A percentile compares a stretch with the other conserved stretches of the same genome.
phyloP scores from a whole-genome alignment of 2,888 invertebrate genomes.

The Heliconius aoede region DNA sequence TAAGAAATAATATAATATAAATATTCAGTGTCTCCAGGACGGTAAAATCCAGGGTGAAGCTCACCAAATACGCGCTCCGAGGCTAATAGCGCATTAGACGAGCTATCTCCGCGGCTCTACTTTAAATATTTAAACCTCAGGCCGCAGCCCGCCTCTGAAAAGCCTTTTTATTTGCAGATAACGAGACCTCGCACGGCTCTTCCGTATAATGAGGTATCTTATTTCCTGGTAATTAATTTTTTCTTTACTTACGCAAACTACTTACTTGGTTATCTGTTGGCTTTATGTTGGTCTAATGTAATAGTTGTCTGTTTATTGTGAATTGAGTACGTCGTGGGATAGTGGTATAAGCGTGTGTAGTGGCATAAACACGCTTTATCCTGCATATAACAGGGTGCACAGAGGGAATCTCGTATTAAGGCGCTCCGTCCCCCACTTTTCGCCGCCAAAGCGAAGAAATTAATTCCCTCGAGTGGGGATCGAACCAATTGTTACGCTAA shows the following conservation, averaged over 20 bases:
- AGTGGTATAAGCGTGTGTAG: too few relatives aligned
- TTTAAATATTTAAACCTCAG: slow-evolving; percentile 74
- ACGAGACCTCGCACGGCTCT: slow-evolving; percentile 66
- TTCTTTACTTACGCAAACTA: slow-evolving; percentile 49
- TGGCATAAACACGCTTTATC: too few relatives aligned
- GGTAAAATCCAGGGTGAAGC: slow-evolving; percentile 24
- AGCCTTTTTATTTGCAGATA: slow-evolving; percentile 74
- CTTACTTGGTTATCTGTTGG: slow-evolving; percentile 19
- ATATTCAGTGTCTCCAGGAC: slow-evolving; percentile 2
- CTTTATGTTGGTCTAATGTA: slow-evolving; percentile 6
- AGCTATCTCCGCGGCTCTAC: slow-evolving; percentile 64
- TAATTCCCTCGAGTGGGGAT: too few relatives aligned
- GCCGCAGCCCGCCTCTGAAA: slow-evolving; percentile 59
- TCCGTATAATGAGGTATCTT: slow-evolving; percentile 71
- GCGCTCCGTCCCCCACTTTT: too few relatives aligned
- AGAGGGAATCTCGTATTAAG: too few relatives aligned
- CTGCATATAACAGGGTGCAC: too few relatives aligned
- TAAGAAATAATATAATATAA: slow-evolving; percentile 15
- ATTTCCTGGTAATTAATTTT: slow-evolving; percentile 68
- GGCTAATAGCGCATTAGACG: slow-evolving; percentile 73
- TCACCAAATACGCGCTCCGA: slow-evolving; percentile 40
- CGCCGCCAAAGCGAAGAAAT: too few relatives aligned
- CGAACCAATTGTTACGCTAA: too few relatives aligned
- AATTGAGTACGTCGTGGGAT: too few relatives aligned
- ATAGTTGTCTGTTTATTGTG: not conserved